Base-by-base conservation (phyloP, 1,140 invertebrate genomes). In the Bombus fervidus region DNA sequence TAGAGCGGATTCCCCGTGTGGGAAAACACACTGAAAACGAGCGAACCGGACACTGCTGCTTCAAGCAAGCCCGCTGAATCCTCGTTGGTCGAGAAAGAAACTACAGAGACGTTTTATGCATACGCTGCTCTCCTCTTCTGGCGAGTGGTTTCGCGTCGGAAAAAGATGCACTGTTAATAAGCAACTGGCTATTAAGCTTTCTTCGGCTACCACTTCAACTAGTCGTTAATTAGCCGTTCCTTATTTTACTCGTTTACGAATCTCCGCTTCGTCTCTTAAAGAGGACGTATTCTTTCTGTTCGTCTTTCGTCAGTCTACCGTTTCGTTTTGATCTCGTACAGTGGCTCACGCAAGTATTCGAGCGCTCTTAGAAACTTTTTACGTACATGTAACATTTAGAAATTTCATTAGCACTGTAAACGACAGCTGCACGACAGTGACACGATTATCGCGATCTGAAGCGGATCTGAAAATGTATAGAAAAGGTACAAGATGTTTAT, bases 211-310 rank as follows among this genome's bases (percentile, higher is more conserved):
- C 62, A 62, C 64, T 89, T 86, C 68, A 59, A 71, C 37, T 68
- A 81, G 25, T 68, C 18, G 71, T 72, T 89, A 89, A 89, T 89
- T 89, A 89, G 71, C 69, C 68, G 47, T 86, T 83, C 12, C 62
- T 71, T 78, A 64, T 64, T 88, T 59, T 41, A 28, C 76, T 71
- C 59, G 62, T 76, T 77, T 73, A 62, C 57, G 83, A 47, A 53
- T 81, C 28, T 64, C 41, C 34, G 57, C 59, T 41, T 25, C 57
- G 47, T 34, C 22, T 22, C 6, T 68, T 69, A 41, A 64, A 73
- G 57, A 74, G 22, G 13, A 64, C 5, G 8, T 28, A 41, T 72
- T 47, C 43, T 73, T 8, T 13, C 22, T 34, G 59, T 18, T 12
- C 25, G 25, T 68, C 2, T 66, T 43, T 66, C 9, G 41, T 4